Conservation (phyloP, 2,113 vertebrate genomes). For the Anser brachyrhynchus region DNA sequence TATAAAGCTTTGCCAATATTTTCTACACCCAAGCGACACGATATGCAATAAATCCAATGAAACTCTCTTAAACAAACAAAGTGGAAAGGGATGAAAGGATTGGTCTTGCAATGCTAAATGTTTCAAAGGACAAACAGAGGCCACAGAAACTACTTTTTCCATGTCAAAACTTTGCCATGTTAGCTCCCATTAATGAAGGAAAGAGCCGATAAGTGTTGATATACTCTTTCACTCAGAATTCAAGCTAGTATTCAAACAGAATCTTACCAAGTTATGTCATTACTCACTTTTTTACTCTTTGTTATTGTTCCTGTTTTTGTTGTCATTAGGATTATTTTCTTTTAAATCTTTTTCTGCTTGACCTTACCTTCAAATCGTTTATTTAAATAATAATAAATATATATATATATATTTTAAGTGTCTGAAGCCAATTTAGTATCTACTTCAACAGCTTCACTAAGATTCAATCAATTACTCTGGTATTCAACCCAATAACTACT, state of each 20-base stretch:
- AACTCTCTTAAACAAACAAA: constrained; percentile 71
- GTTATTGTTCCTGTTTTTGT: neutral
- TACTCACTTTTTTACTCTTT: neutral
- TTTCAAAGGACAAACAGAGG: constrained; percentile 58
- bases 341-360: neutral
- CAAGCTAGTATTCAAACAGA: neutral
- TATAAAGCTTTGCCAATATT: constrained; percentile 79
- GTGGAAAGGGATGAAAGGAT: constrained; percentile 43
- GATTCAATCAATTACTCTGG: rapidly evolving
- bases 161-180: constrained; percentile 32
- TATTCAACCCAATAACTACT: neutral
- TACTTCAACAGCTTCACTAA: neutral
- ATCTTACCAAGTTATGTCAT: neutral
- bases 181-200: neutral
- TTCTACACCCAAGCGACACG: constrained; percentile 68
- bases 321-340: neutral
- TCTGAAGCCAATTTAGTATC: neutral
- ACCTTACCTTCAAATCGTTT: neutral
- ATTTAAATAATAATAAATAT: neutral
- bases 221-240: neutral
- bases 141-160: neutral
- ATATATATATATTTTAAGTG: neutral
- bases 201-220: neutral
- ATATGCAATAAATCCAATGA: constrained; percentile 75
- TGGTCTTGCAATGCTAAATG: constrained; percentile 15